phyloP scores from a whole-genome alignment of 1,140 invertebrate genomes.

The Lineus longissimus region DNA sequence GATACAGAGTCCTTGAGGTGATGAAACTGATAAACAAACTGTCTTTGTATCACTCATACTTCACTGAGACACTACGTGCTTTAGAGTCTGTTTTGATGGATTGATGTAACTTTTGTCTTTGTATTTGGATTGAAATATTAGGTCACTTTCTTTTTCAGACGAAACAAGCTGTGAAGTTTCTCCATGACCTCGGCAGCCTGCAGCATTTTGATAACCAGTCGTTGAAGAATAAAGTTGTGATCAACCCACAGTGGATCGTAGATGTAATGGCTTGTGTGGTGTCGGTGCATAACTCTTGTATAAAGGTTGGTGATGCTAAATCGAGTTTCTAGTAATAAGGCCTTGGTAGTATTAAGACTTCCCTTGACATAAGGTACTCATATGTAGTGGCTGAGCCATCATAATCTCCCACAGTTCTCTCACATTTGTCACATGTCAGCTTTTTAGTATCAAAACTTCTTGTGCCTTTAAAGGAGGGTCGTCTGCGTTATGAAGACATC shows the following conservation, averaged over 20 bases:
- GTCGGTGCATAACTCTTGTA: conserved; percentile 32
- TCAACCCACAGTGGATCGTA: conserved; percentile 31
- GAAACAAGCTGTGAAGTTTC: conserved; percentile 22
- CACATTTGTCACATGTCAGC: too few species aligned
- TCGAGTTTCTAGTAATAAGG: neutral
- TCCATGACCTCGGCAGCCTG: conserved; percentile 28
- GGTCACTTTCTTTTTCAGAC: neutral
- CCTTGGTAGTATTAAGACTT: too few species aligned
- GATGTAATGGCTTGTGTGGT: conserved; percentile 32
- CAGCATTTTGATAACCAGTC: conserved; percentile 26
- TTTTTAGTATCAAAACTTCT: too few species aligned
- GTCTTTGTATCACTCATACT: too few species aligned
- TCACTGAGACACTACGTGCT: too few species aligned
- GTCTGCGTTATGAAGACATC: conserved; percentile 40
- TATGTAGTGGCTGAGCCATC: neutral
- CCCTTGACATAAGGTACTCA: too few species aligned
- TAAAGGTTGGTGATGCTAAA: conserved; percentile 41
- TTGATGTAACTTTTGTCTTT: too few species aligned
- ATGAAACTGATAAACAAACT: too few species aligned
- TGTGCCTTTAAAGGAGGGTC: conserved; percentile 46
- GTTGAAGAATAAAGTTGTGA: conserved; percentile 25
- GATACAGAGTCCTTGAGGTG: too few species aligned
- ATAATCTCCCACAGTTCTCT: too few species aligned
- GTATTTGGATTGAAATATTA: too few species aligned
- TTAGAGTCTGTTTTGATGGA: too few species aligned